Conservation (phyloP, 2,888 invertebrate genomes). For the Leucania comma region DNA sequence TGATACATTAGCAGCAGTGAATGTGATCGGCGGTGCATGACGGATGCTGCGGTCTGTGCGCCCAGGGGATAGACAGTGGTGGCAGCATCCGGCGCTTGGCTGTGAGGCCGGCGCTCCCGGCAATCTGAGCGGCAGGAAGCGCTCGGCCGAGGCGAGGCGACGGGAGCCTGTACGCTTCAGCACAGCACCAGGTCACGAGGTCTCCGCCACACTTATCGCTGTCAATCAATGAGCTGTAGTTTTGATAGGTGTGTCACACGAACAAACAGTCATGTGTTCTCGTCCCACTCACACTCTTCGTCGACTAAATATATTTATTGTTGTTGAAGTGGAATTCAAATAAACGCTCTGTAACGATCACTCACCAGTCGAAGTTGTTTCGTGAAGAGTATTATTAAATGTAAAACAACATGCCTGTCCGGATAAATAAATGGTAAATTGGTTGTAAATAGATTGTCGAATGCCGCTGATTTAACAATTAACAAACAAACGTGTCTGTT, state of each 20-base stretch:
- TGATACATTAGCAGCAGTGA: conserved; percentile 29
- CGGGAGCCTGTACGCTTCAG: background rate
- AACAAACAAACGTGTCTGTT: conserved; percentile 38
- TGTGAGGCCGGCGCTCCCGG: conserved; percentile 1
- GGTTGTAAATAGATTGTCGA: conserved; percentile 26
- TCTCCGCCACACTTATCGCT: conserved; percentile 9
- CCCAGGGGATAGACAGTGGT: conserved; percentile 9
- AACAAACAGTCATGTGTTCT: conserved; percentile 19
- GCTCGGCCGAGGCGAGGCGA: background rate
- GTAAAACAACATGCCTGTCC: conserved; percentile 14
- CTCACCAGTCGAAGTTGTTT: conserved; percentile 10
- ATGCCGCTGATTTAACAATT: conserved; percentile 32
- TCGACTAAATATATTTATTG: conserved; percentile 36
- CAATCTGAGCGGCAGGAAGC: background rate
- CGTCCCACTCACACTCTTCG: conserved; percentile 10
- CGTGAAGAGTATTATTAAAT: conserved; percentile 11
- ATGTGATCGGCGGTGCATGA: conserved; percentile 33
- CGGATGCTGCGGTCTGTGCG: conserved; percentile 7
- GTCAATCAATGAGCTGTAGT: conserved; percentile 15
- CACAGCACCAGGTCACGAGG: conserved; percentile 6
- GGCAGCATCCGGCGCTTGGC: conserved; percentile 34
- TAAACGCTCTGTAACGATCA: conserved; percentile 19
- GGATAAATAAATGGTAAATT: conserved; percentile 1
- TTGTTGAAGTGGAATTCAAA: conserved; percentile 45
- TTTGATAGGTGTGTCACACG: conserved; percentile 10